phyloP scores from a whole-genome alignment of 35 echinoderm and acorn worm species.

The Ophioderma brevispina region DNA sequence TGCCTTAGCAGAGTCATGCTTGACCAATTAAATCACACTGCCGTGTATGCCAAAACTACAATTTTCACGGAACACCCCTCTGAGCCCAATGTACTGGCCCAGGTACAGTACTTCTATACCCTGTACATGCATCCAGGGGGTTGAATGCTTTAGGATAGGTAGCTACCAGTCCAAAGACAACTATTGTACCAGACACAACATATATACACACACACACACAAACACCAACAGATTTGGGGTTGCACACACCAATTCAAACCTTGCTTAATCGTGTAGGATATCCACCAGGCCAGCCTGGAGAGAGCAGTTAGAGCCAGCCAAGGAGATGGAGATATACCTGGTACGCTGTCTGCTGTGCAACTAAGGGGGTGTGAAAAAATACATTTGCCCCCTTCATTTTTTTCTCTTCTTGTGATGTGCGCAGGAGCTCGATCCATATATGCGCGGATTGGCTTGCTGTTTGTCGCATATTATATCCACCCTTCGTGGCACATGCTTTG shows the following conservation, averaged over 20 bases:
- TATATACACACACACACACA: not conserved
- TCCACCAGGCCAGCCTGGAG: not conserved
- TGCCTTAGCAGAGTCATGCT: not conserved
- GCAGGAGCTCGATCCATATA: not conserved
- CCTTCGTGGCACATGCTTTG: not conserved
- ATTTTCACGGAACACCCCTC: not conserved
- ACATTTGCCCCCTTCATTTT: not conserved
- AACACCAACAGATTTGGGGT: not conserved
- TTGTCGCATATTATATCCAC: not conserved
- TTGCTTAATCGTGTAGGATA: not conserved
- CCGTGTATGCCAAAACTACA: not conserved
- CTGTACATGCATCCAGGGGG: not conserved
- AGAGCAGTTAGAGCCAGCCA: not conserved
- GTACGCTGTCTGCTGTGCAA: not conserved
- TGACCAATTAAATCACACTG: not conserved
- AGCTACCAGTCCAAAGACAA: not conserved
- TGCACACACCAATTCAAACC: not conserved
- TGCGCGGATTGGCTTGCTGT: not conserved
- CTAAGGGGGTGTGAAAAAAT: not conserved
- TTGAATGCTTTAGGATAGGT: not conserved
- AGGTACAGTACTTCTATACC: not conserved
- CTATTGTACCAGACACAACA: not conserved
- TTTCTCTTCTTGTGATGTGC: not conserved
- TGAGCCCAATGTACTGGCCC: not conserved
- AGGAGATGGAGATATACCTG: not conserved